Conservation (phyloP, 2,113 vertebrate species). For the Prolemur simus region DNA sequence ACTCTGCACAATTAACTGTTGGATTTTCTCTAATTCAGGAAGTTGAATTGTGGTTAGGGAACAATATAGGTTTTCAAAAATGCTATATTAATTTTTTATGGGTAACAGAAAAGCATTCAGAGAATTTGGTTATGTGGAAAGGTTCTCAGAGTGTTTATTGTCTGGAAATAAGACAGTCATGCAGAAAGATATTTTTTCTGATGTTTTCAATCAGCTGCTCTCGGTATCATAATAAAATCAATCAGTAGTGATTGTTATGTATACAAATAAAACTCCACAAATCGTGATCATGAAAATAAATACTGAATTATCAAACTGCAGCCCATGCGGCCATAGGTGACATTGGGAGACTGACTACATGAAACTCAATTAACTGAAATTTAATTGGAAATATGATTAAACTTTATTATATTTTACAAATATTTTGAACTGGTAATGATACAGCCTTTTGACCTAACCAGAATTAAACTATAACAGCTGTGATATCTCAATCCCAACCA, state of each 20-base stretch:
- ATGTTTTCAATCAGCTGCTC: slow-evolving; percentile 52
- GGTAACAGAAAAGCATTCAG: background rate
- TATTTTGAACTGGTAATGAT: slow-evolving; percentile 34
- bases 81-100: background rate
- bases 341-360: background rate
- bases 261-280: background rate
- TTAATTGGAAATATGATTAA: background rate
- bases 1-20: background rate
- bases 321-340: background rate
- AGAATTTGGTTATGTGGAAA: background rate
- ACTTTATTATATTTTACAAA: background rate
- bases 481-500: slow-evolving; percentile 42
- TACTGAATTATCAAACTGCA: slow-evolving; percentile 19
- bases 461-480: slow-evolving; percentile 60
- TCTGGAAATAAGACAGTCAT: slow-evolving; percentile 3
- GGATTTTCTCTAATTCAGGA: background rate
- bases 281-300: slow-evolving; percentile 7
- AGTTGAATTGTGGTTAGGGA: background rate
- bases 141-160: background rate
- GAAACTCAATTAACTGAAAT: background rate
- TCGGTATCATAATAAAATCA: slow-evolving; percentile 34
- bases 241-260: slow-evolving; percentile 31
- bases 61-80: background rate
- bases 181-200: background rate
- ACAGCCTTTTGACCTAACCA: slow-evolving; percentile 46